Evolutionary conservation across 2,113 vertebrate genomes (phyloP), one percentile per base, ranked within the genome.

Genomic region (Tapirus terrestris): DNA sequence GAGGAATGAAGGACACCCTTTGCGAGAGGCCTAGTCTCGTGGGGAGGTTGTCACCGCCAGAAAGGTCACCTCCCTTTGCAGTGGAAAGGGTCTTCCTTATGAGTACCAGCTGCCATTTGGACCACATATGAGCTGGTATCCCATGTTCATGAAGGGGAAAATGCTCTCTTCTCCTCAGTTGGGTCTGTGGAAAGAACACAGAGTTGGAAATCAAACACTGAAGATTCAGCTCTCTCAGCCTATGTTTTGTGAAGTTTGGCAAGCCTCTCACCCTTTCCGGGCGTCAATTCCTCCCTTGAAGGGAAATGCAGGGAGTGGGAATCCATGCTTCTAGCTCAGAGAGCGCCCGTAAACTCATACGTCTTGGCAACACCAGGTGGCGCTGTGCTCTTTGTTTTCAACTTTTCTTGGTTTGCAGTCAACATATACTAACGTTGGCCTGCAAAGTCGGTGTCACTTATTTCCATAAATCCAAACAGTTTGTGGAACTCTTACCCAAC

Each of bases 351-450:
- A 60, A 82, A 58, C 12, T 0, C 31, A 5, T 65, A 4, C 9
- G 6, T 56, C 61, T 2, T 33, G 20, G 31, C 29, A 45, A 27
- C 99, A 27, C 97, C 97, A 99, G 99, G 63, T 98, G 98, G 99
- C 73, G 97, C 98, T 98, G 88, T 87, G 48, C 77, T 70, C 96
- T 95, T 48, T 31, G 23, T 48, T 85, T 90, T 84, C 77, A 48
- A 14, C 56, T 81, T 61, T 39, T 53, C 39, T 31, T 53, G 58
- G 31, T 25, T 58, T 33, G 27, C 27, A 3, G 9, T 88, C 85
- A 45, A 36, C 36, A 0, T 23, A 20, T 17, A 45, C 23, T 17
- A 43, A 88, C 86, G 56, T 56, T 85, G 97, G 89, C 97, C 89
- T 60, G 68, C 97, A 83, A 73, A 86, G 94, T 84, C 85, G 76